phyloP scores from a whole-genome alignment of 2,113 vertebrate species.

The Saguinus imperator region DNA sequence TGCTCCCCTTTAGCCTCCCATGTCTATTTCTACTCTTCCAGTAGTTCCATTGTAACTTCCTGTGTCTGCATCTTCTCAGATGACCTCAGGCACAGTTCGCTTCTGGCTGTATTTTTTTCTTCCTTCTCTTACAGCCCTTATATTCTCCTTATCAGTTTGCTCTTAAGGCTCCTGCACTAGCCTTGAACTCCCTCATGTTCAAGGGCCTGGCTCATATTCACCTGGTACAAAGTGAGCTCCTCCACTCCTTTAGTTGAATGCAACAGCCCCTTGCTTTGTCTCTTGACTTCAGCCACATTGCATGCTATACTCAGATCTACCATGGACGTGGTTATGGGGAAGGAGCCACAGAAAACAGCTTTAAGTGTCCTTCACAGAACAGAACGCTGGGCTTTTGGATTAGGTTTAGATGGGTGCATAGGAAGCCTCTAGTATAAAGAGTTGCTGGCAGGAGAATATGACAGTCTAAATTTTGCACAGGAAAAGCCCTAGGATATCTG shows the following conservation, averaged over 20 bases:
- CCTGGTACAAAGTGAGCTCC: background rate
- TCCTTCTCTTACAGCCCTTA: background rate
- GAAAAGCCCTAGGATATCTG: background rate
- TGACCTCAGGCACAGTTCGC: background rate
- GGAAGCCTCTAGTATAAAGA: background rate
- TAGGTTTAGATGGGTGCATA: background rate
- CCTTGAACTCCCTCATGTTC: background rate
- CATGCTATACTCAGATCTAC: background rate
- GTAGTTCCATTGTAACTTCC: background rate
- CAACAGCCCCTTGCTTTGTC: background rate
- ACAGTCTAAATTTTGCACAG: background rate
- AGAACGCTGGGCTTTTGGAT: background rate
- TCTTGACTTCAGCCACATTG: rapidly evolving
- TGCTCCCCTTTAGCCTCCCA: background rate
- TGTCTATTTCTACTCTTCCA: background rate
- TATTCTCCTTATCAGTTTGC: background rate
- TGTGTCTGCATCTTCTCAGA: background rate
- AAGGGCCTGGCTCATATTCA: background rate
- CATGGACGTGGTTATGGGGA: background rate
- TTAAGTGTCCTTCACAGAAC: background rate
- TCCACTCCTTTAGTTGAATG: background rate
- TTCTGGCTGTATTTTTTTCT: background rate
- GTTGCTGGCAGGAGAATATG: background rate
- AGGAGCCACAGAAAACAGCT: background rate
- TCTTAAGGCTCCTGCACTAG: background rate